These are phyloP conservation scores for Unio pictorum DNA, from an alignment of 2,888 invertebrate species.

Conservation along the genomic window DNA sequence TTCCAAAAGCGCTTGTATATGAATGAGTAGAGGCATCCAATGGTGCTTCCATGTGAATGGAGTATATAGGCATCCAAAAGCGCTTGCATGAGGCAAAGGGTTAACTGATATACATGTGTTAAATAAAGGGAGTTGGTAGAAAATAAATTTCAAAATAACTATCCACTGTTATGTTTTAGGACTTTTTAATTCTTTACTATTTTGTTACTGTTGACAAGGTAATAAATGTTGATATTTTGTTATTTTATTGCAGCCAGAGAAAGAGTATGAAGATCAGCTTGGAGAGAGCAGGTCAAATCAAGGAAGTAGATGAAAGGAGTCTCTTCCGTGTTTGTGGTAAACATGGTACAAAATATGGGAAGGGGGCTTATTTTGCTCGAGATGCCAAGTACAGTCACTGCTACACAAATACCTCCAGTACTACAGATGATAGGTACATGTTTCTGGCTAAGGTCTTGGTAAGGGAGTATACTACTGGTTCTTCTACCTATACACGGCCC, in stretches of 20 bases:
- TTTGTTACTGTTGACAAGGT: no score
- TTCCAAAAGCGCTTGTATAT: no score
- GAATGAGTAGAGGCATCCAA: no score
- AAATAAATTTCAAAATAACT: no score
- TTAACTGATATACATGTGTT: no score
- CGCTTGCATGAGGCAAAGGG: no score
- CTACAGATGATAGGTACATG: conserved; percentile 34
- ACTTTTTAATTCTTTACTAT: no score
- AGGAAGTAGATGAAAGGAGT: conserved; percentile 21
- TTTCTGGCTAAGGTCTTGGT: conserved; percentile 52
- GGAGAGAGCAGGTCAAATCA: conserved; percentile 9
- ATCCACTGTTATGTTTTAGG: no score
- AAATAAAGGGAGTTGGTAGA: no score
- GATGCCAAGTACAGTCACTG: conserved; percentile 41
- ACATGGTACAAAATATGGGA: conserved; percentile 51
- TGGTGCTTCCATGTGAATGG: no score
- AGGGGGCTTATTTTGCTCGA: conserved; percentile 51
- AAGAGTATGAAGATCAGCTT: conserved; percentile 19
- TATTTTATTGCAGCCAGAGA: conserved; percentile 15
- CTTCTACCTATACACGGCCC: conserved; percentile 27
- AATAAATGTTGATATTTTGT: no score
- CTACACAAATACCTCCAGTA: conserved; percentile 19
- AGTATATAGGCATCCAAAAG: no score
- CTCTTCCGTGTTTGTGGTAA: conserved; percentile 51
- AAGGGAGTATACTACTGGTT: conserved; percentile 47